Evolutionary conservation across 2,888 invertebrate genomes (phyloP).

Genomic region (Sinodicranocentrus sp.): DNA sequence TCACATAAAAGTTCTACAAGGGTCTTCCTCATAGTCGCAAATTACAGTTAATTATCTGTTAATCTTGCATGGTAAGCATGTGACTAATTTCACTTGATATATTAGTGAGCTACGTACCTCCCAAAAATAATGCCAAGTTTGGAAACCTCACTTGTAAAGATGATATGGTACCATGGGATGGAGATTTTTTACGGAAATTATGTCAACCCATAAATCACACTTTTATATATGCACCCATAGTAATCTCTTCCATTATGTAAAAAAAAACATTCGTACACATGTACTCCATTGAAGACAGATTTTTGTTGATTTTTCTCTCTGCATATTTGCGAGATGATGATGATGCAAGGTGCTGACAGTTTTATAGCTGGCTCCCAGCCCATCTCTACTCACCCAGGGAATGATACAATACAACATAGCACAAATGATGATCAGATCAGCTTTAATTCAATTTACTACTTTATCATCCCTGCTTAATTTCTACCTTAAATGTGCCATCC

Average conservation of each 20-base stretch:
- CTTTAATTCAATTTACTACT: conserved; percentile 14
- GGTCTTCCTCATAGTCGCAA: not conserved
- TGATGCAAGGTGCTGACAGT: conserved; percentile 26
- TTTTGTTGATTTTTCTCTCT: not conserved
- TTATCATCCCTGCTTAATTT: not conserved
- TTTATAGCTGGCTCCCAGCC: conserved; percentile 3
- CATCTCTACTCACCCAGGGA: not conserved
- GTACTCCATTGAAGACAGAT: not conserved
- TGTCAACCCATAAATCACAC: not conserved
- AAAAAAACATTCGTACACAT: not conserved
- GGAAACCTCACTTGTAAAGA: no score
- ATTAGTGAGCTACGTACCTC: no score
- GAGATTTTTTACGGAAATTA: not conserved
- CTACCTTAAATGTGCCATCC: not conserved
- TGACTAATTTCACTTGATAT: no score
- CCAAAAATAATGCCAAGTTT: no score
- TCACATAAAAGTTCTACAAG: not conserved
- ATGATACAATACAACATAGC: not conserved
- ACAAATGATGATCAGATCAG: not conserved
- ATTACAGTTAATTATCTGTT: conserved; percentile 5
- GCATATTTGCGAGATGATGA: not conserved
- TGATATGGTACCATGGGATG: not conserved
- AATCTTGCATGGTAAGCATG: not conserved
- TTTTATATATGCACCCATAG: no score
- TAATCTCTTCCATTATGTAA: no score